Evolutionary conservation across 2,888 invertebrate genomes (phyloP), one percentile per base, ranked within the genome.

Genomic region (Lordiphosa andalusiaca): DNA sequence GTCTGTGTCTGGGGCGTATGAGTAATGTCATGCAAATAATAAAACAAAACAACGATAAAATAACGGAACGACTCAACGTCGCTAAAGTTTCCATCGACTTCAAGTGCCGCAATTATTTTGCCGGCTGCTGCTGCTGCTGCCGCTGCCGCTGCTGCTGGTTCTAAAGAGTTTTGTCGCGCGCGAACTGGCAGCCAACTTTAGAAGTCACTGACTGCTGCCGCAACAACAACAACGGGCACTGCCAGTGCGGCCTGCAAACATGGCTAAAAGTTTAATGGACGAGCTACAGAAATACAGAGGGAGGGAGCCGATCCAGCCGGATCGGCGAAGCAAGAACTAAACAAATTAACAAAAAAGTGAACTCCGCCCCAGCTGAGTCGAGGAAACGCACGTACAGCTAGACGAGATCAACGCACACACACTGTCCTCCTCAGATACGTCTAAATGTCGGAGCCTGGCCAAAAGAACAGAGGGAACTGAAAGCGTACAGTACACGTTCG

Each of bases 401-500:
- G 70, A 71, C 69, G 72, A 76, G 74, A 71, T 78, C 78, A 76
- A 73, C 81, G 71, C 76, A 83, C 84, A 83, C 67, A 83, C 85
- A 85, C 44, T 33, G 51, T 52, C 44, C 57, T 33, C 37, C n/a
- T 51, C 19, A 10, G 40, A 40, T 40, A 52, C 59, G 64, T 71
- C 75, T 50, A 40, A 19, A 50, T 39, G 75, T 44, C 56, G 72
- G 48, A 44, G 37, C 23, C 37, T 46, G 61, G 65, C 61, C 72
- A 66, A 78, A 77, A 60, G 58, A 75, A 69, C 76, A 73, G 73
- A 69, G 86, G 85, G 85, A 88, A 87, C 81, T 73, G 71, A 88
- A 88, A 87, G 86, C 86, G 87, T 88, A 87, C 90, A 76, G 80
- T 80, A 76, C 83, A 76, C 62, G 60, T 72, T 80, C 83, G 89